Conservation (phyloP, 2,888 invertebrate genomes). For the Arge pagana region DNA sequence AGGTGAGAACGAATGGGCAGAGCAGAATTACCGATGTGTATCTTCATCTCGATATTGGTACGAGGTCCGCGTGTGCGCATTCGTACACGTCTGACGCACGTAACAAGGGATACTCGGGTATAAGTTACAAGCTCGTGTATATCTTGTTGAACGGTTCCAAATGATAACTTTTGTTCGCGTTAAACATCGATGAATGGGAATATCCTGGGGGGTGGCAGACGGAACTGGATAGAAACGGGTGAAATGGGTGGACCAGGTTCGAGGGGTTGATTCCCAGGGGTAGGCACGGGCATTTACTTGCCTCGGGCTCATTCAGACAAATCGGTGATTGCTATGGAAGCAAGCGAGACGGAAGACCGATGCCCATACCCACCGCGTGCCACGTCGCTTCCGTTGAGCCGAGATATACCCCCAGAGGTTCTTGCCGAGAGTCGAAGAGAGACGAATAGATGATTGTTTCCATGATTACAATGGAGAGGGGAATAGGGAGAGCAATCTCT, state of each 20-base stretch:
- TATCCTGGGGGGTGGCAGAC: slow-evolving; percentile 20
- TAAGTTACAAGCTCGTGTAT: no score
- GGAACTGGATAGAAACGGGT: slow-evolving; percentile 13
- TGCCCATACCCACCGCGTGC: slow-evolving; percentile 14
- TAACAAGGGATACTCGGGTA: no score
- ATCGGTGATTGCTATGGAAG: slow-evolving; percentile 56
- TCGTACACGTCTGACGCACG: no score
- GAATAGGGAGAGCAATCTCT: slow-evolving; percentile 51
- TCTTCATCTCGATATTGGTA: no score
- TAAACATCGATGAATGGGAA: slow-evolving; percentile 49
- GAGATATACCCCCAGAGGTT: slow-evolving; percentile 22
- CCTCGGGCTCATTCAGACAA: slow-evolving; percentile 57
- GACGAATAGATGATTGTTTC: slow-evolving; percentile 55
- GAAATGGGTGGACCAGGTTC: slow-evolving; percentile 7
- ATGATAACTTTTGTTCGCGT: slow-evolving; percentile 37
- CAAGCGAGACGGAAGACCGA: slow-evolving; percentile 48
- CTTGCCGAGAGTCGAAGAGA: slow-evolving; percentile 38
- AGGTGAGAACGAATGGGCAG: no score
- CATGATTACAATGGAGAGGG: slow-evolving; percentile 54
- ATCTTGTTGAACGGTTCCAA: slow-evolving; percentile 21
- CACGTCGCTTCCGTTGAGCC: slow-evolving; percentile 11
- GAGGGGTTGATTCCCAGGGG: slow-evolving; percentile 50
- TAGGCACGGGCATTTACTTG: slow-evolving; percentile 53
- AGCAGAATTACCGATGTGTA: no score
- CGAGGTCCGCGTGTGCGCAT: no score